Base-by-base conservation (phyloP, 2,797 vertebrate species). In the Eurystomus glaucurus region DNA sequence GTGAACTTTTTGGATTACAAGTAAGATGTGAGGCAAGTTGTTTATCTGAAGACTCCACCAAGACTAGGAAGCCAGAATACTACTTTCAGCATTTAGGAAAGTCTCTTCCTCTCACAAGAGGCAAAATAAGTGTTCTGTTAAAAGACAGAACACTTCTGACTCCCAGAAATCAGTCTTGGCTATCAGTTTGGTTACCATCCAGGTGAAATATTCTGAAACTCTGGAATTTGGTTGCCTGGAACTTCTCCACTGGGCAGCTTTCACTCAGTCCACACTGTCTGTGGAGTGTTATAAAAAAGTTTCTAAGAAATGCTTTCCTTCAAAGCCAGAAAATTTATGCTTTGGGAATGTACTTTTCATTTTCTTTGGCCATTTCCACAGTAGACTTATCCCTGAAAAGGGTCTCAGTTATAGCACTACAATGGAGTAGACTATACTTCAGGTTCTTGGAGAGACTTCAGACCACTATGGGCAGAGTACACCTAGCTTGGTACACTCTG, bases 1-100 rank as follows among this genome's bases (percentile, higher is more conserved):
- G 55, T 52, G 46, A 64, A 68, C 61, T 91, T 97, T 96, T 68
- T 90, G 88, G 82, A 58, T 85, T 77, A 60, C 64, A 82, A 51
- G 84, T 93, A 85, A 92, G 82, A 97, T 26, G 65, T 90, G 66
- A 83, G 81, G 87, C 75, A 96, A 90, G 72, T 83, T 71, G 58
- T 94, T 92, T 25, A 80, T 95, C 75, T 93, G 77, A 52, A 87
- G 45, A 91, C 93, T 93, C 79, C 48, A 92, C 52, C 26, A 82
- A 33, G 16, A 75, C 2, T 5, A 80, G 33, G 70, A 93, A 90
- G 82, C 17, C 21, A 77, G 64, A 66, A 55, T 23, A 39, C 15
- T 51, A 57, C n/a, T 48, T 86, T 64, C 41, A 83, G 43, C 51
- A 88, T 72, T 92, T 54, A 82, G 60, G 26, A 85, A 83, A 86